Percentiles rank a stretch among this genome's conserved stretches.
Evolutionary conservation across 2,797 vertebrate genomes (phyloP).

Genomic region (Chiroxiphia lanceolata): DNA sequence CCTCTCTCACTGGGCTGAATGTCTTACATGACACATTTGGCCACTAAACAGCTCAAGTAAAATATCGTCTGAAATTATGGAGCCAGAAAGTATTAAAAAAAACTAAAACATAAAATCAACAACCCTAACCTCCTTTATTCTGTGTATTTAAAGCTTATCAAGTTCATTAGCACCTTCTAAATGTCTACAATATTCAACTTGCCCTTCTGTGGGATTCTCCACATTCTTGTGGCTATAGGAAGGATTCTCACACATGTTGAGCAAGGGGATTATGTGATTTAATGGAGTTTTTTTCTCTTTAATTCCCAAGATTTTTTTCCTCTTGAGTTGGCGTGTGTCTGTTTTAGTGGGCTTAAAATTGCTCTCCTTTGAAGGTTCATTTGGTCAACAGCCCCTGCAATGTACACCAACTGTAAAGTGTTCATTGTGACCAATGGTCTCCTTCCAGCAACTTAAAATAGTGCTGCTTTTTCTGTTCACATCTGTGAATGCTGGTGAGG

Average conservation of each 20-base stretch:
- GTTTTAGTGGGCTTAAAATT: constrained; percentile 29
- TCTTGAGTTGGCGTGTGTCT: background rate
- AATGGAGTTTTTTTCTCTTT: background rate
- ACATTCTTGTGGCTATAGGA: background rate
- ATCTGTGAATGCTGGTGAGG: background rate
- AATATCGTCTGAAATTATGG: background rate
- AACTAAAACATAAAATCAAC: background rate
- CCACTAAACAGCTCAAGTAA: background rate
- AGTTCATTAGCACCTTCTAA: background rate
- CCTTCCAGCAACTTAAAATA: constrained; percentile 27
- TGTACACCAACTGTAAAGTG: background rate
- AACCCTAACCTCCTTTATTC: background rate
- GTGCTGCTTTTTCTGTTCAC: background rate
- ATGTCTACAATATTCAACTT: background rate
- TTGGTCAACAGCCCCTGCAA: constrained; percentile 10
- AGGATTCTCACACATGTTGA: background rate
- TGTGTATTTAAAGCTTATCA: background rate
- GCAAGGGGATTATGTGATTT: background rate
- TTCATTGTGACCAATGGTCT: background rate
- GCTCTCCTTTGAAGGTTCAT: constrained; percentile 20
- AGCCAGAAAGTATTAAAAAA: background rate
- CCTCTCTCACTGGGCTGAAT: background rate
- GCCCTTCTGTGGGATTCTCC: background rate
- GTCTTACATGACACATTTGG: background rate
- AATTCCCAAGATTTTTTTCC: background rate